Evolutionary conservation across 2,113 vertebrate species (phyloP).

Genomic region (Syrrhaptes paradoxus): DNA sequence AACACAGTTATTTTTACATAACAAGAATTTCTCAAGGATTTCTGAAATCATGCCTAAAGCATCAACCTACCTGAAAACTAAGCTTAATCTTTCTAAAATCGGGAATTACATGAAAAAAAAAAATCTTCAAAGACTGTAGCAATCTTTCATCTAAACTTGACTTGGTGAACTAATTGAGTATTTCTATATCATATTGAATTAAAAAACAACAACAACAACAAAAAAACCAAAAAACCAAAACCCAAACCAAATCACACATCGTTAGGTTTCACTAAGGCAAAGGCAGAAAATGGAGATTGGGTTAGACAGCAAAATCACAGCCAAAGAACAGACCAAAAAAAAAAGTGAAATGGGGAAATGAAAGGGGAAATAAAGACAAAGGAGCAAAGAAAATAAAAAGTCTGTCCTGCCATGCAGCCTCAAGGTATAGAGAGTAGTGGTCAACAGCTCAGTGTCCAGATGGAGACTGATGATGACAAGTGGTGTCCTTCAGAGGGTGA

Average conservation of each 20-base stretch:
- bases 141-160: background rate
- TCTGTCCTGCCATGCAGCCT: background rate
- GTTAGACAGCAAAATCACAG: background rate
- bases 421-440: background rate
- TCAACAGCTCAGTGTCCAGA: background rate
- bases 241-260: background rate
- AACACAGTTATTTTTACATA: background rate
- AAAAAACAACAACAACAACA: background rate
- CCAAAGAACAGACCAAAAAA: background rate
- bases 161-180: background rate
- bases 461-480: background rate
- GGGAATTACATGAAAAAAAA: background rate
- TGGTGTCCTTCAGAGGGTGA: no score
- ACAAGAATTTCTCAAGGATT: background rate
- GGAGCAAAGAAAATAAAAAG: background rate
- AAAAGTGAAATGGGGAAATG: background rate
- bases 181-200: background rate
- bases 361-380: background rate
- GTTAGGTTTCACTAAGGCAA: background rate
- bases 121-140: background rate
- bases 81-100: background rate
- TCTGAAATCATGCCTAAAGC: background rate
- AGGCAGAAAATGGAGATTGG: background rate
- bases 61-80: background rate
- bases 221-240: no score